Base-by-base conservation (phyloP, 2,888 invertebrate species). In the Andrena minutula region DNA sequence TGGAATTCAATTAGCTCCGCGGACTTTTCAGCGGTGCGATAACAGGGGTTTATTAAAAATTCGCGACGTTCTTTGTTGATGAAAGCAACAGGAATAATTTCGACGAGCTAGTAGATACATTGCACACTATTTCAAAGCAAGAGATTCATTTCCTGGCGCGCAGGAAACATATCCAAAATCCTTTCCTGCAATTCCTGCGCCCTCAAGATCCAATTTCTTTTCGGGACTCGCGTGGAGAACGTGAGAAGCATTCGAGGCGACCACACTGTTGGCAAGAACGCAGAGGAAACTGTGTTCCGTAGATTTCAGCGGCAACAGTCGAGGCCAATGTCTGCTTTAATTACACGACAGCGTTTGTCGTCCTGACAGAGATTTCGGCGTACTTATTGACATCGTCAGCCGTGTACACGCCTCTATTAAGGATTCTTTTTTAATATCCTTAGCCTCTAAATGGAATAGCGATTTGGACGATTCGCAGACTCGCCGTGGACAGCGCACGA, bases 271-370 rank as follows among this genome's bases (percentile, higher is more conserved):
- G n/a, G 1, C n/a, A n/a, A 6, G 64, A 64, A 28, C 56, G 7
- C 16, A n/a, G 8, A 1, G n/a, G 72, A 64, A 23, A 56, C 41
- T 20, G 41, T 8, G 20, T 28, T 64, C 10, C 65, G 65, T 20
- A 35, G 12, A 58, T 28, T 56, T 1, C 20, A 58, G 2, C 69
- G 53, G 8, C 32, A 23, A 16, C 6, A 3, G 8, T 23, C 23
- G 6, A 20, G n/a, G 8, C 56, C 51, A 35, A 56, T 35, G 8
- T 7, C 35, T 6, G 30, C 28, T 70, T 70, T 60, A 70, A 60
- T 70, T 60, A 70, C 47, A 16, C 58, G 47, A 10, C 8, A n/a
- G 7, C 12, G 1, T 60, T 47, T 60, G 8, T 10, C 47, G 28
- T 35, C 8, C 12, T 26, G n/a, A 6, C 30, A 6, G 35, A 20